Evolutionary conservation across 2,888 invertebrate species (phyloP).

Genomic region (Scrobipalpa costella): DNA sequence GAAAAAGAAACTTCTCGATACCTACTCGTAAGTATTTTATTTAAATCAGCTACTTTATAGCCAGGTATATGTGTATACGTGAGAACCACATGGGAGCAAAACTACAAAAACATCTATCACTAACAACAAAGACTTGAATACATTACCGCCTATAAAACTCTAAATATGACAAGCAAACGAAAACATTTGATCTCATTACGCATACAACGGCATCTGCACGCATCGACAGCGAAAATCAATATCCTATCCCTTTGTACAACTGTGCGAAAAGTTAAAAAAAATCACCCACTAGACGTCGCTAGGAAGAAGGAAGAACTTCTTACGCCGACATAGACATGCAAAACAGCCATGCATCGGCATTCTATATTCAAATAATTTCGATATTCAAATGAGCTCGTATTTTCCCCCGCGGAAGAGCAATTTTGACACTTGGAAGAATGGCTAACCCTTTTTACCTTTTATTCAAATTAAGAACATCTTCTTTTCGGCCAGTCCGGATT

Average conservation of each 20-base stretch:
- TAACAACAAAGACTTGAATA: constrained; percentile 49
- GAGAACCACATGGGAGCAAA: constrained; percentile 37
- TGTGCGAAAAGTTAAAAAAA: constrained; percentile 65
- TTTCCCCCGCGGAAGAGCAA: constrained; percentile 72
- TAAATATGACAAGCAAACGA: constrained; percentile 71
- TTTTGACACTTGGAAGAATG: constrained; percentile 79
- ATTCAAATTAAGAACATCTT: constrained; percentile 67
- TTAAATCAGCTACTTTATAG: no score
- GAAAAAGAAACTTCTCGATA: no score
- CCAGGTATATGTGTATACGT: neutral
- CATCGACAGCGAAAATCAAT: constrained; percentile 60
- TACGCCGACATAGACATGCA: constrained; percentile 67
- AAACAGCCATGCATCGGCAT: constrained; percentile 56
- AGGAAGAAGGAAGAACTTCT: constrained; percentile 36
- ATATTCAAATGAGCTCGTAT: constrained; percentile 74
- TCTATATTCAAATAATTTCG: constrained; percentile 53
- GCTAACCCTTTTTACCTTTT: constrained; percentile 64
- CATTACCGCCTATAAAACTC: constrained; percentile 60
- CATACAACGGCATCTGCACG: constrained; percentile 54
- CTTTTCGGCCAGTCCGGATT: constrained; percentile 62
- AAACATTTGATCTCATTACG: constrained; percentile 79
- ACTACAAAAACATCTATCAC: constrained; percentile 50
- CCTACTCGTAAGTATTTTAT: no score
- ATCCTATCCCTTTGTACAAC: constrained; percentile 51
- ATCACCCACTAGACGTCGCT: constrained; percentile 32